A percentile compares a stretch with the other conserved stretches of the same genome.
Evolutionary conservation across 2,888 invertebrate species (phyloP).

Genomic region (Cephus spinipes): DNA sequence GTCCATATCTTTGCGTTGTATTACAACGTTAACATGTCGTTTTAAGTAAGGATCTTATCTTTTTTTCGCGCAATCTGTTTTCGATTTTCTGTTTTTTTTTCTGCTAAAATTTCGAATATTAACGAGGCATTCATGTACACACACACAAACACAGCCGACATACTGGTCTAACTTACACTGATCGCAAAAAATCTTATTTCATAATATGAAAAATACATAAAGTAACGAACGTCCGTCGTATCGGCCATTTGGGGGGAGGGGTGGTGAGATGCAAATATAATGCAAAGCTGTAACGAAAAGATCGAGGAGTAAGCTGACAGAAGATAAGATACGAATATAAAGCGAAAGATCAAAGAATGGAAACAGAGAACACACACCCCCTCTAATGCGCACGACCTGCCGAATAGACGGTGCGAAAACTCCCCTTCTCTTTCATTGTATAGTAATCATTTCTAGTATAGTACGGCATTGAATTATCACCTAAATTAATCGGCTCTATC

Average conservation of each 20-base stretch:
- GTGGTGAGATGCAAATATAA: not conserved
- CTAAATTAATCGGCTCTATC: slow-evolving; percentile 62
- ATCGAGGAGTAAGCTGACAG: not conserved
- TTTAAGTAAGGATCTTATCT: not conserved
- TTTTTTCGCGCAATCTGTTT: not conserved
- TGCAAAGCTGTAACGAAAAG: not conserved
- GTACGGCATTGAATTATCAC: slow-evolving; percentile 61
- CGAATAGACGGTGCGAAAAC: slow-evolving; percentile 24
- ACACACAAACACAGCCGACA: not conserved
- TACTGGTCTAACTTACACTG: not conserved
- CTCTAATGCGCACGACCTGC: slow-evolving; percentile 21
- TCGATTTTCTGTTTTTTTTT: not conserved
- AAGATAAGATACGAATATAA: not conserved
- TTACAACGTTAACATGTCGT: not conserved
- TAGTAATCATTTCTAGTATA: slow-evolving; percentile 65
- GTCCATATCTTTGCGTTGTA: not conserved
- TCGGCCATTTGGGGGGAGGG: not conserved
- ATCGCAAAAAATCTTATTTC: not conserved
- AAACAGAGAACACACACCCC: not conserved
- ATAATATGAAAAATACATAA: not conserved
- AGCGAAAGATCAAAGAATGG: not conserved
- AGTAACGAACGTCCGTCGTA: not conserved
- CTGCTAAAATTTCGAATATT: not conserved
- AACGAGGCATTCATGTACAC: not conserved
- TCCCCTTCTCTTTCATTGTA: slow-evolving; percentile 63